These are phyloP conservation scores for Phoebastria nigripes DNA, from an alignment of 2,797 vertebrate genomes.

Conservation along the genomic window DNA sequence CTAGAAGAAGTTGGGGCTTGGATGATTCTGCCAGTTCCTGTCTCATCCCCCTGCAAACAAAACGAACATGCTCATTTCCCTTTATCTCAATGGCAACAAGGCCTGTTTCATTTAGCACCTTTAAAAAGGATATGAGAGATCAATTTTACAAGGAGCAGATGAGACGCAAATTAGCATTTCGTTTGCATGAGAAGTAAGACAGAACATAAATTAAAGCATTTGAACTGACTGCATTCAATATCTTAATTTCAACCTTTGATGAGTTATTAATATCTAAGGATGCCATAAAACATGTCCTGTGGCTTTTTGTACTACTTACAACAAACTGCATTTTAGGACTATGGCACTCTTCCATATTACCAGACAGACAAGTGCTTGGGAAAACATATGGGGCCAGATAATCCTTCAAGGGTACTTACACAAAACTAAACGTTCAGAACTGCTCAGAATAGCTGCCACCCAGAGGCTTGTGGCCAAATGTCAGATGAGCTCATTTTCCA, in stretches of 20 bases:
- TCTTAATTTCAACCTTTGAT: neutral
- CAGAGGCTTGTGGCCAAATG: neutral
- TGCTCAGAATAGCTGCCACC: neutral
- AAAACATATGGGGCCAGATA: neutral
- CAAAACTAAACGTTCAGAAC: neutral
- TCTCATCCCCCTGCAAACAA: rapidly evolving
- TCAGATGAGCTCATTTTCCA: neutral
- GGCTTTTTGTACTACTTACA: neutral
- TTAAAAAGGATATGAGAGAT: neutral
- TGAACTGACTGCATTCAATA: neutral
- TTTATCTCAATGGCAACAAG: neutral
- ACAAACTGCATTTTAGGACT: neutral
- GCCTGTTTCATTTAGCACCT: neutral
- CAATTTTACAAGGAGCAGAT: neutral
- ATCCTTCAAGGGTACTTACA: neutral
- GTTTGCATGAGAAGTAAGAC: neutral
- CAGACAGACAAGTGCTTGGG: neutral
- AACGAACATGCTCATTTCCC: neutral
- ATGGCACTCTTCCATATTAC: neutral
- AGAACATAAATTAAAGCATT: neutral
- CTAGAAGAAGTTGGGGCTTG: neutral
- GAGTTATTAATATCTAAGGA: neutral
- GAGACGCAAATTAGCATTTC: neutral
- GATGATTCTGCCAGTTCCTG: neutral
- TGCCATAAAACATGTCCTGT: neutral